phyloP scores from a whole-genome alignment of 2,113 vertebrate genomes.

The Macrotis lagotis region DNA sequence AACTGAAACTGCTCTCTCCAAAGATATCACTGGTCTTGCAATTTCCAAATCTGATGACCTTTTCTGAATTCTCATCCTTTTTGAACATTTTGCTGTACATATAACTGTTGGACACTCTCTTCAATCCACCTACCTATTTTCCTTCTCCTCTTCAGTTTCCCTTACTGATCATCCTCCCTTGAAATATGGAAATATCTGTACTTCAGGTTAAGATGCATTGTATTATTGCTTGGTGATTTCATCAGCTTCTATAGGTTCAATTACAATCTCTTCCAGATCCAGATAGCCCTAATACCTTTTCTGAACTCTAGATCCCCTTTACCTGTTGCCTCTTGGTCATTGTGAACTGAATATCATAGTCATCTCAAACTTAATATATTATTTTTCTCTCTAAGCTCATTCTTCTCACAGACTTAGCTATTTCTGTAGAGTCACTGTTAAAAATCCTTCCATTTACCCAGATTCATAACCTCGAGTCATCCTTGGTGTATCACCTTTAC shows the following conservation, averaged over 20 bases:
- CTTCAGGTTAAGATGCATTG: background rate
- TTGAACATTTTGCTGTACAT: background rate
- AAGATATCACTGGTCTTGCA: background rate
- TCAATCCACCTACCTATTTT: background rate
- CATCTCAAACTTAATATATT: background rate
- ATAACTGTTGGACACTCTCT: background rate
- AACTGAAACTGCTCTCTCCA: background rate
- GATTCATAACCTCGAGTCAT: background rate
- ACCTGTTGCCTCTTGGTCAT: background rate
- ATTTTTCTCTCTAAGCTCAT: background rate
- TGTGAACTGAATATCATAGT: background rate
- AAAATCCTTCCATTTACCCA: background rate
- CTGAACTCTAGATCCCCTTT: background rate
- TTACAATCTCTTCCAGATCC: background rate
- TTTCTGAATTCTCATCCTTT: background rate
- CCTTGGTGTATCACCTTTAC: background rate
- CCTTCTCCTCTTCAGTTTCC: background rate
- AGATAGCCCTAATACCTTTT: background rate
- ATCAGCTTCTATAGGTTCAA: background rate
- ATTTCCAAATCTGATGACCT: background rate
- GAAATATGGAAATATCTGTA: background rate
- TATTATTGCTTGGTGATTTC: background rate
- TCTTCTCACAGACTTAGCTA: background rate
- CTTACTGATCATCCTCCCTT: background rate
- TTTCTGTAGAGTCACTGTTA: no score